phyloP scores from a whole-genome alignment of 1,140 invertebrate genomes.

The Mizuhopecten yessoensis region DNA sequence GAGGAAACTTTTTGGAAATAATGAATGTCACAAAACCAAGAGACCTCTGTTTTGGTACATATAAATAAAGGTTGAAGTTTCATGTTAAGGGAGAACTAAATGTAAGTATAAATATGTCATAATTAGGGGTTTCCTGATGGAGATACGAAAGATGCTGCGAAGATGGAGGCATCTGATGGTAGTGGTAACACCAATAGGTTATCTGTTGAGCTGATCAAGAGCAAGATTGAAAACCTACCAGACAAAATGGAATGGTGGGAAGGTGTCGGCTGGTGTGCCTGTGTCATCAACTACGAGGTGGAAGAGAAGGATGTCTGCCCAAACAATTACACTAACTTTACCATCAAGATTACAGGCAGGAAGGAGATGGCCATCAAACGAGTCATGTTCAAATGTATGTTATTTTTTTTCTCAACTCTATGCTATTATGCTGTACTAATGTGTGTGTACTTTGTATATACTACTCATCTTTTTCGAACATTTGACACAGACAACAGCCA shows the following conservation, averaged over 20 bases:
- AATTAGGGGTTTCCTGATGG: not conserved
- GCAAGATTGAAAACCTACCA: conserved; percentile 62
- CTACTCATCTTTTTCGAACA: too few species aligned
- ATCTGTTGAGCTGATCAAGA: conserved; percentile 49
- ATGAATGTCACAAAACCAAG: too few species aligned
- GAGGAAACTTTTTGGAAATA: too few species aligned
- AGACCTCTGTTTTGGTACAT: too few species aligned
- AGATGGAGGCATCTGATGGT: not conserved
- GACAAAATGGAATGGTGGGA: conserved; percentile 67
- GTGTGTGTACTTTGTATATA: too few species aligned
- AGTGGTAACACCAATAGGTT: conserved; percentile 43
- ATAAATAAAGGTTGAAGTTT: too few species aligned
- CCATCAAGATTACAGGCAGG: conserved; percentile 62
- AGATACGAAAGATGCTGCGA: conserved; percentile 48
- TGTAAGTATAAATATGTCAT: too few species aligned
- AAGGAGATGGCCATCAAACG: conserved; percentile 61
- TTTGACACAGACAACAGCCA: too few species aligned
- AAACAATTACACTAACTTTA: conserved; percentile 65
- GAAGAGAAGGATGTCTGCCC: conserved; percentile 56
- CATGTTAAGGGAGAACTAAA: too few species aligned
- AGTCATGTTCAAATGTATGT: conserved; percentile 69
- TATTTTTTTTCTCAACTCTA: not conserved
- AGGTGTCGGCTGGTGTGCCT: conserved; percentile 64
- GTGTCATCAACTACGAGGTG: conserved; percentile 65
- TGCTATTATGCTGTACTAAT: too few species aligned